Base-by-base conservation (phyloP, 2,888 invertebrate species). In the Eurois occulta region DNA sequence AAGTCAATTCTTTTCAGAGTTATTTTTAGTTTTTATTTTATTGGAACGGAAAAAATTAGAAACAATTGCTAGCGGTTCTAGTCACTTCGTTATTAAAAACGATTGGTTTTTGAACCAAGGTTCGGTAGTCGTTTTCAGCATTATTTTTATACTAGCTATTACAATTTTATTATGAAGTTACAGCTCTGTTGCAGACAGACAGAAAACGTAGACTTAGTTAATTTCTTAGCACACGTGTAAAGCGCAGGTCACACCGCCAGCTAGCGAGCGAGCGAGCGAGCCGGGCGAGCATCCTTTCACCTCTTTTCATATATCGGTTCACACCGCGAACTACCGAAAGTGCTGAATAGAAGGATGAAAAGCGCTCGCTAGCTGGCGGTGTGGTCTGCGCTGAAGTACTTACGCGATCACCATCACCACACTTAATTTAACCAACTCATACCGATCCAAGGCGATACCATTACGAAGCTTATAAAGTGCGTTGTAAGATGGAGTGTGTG, bases 21-120 rank as follows among this genome's bases (percentile, higher is more conserved):
- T 46, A 35, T 11, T 43, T 72, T n/a, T 72, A 18, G 43, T 68
- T 68, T 43, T 41, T 7, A 35, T 72, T 46, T 70, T 2, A 43
- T 24, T 43, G 32, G 18, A n/a, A n/a, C n/a, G n/a, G n/a, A n/a
- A n/a, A n/a, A n/a, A n/a, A n/a, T n/a, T n/a, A n/a, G 8, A 35
- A 46, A 35, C 5, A 21, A 35, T 70, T n/a, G 43, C 71, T 6
- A 68, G 11, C 6, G 11, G 11, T 35, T 71, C 2, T 13, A 70
- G n/a, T 16, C 1, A 7, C n/a, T 1, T 35, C 8, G 13, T n/a
- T n/a, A 35, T 11, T 71, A 2, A n/a, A 55, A 55, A 28, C 1
- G n/a, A n/a, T 10, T 55, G n/a, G n/a, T n/a, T 55, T n/a, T 55
- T n/a, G n/a, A n/a, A 55, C n/a, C 8, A 1, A 10, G 11, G 10